Percentiles rank a stretch among this genome's conserved stretches.
These are phyloP conservation scores for Chrysocyon brachyurus DNA, from an alignment of 2,797 vertebrate genomes.

Conservation along the genomic window DNA sequence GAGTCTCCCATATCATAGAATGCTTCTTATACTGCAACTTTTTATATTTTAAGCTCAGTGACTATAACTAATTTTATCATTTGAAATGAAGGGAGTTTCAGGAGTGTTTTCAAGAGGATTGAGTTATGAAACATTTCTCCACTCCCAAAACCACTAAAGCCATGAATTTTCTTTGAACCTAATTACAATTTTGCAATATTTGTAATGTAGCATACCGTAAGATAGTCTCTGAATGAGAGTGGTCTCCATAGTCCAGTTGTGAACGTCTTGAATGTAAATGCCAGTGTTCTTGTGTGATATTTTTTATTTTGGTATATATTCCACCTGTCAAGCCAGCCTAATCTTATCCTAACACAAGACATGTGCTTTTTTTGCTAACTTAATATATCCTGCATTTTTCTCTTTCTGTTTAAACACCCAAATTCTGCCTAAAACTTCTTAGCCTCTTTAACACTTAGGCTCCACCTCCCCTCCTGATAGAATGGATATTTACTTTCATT, in stretches of 20 bases:
- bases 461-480: neutral
- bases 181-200: constrained; percentile 12
- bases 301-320: neutral
- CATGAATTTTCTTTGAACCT: constrained; percentile 31
- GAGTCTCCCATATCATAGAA: neutral
- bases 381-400: neutral
- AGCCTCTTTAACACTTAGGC: neutral
- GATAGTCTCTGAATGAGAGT: neutral
- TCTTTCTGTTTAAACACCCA: neutral
- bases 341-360: neutral
- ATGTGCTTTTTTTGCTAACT: constrained; percentile 10
- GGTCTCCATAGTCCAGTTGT: neutral
- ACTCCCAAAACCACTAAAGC: neutral
- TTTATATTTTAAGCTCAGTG: constrained; percentile 15
- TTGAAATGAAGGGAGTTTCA: constrained; percentile 40
- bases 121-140: neutral
- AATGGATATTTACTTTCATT: neutral
- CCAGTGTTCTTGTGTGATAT: neutral
- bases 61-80: neutral
- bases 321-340: neutral
- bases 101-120: constrained; percentile 30
- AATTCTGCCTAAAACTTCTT: neutral
- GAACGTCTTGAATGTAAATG: constrained; percentile 13
- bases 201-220: neutral
- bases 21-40: neutral